A percentile compares a stretch with the other conserved stretches of the same genome.
Evolutionary conservation across 2,888 invertebrate species (phyloP).

Genomic region (Aspidiotus destructor): DNA sequence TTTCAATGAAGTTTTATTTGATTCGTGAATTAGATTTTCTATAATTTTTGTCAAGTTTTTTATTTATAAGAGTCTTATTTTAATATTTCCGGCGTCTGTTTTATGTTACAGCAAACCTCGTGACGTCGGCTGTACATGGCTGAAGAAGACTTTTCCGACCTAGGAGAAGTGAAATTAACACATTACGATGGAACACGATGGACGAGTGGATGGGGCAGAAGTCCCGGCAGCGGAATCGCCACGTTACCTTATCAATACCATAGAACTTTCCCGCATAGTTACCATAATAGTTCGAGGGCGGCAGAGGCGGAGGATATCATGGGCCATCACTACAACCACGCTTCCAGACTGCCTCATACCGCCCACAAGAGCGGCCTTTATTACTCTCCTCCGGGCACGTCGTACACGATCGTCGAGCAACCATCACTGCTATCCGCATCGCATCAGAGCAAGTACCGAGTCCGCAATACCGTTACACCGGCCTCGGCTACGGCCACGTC

Average conservation of each 20-base stretch:
- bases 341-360: constrained; percentile 39
- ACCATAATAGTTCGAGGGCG: constrained; percentile 38
- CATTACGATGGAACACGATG: constrained; percentile 34
- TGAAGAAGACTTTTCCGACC: constrained; percentile 44
- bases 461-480: constrained; percentile 42
- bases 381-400: constrained; percentile 80
- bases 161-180: constrained; percentile 42
- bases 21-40: no score
- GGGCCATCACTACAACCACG: constrained; percentile 48
- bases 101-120: constrained; percentile 41
- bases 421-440: constrained; percentile 47
- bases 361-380: constrained; percentile 46
- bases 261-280: constrained; percentile 36
- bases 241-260: constrained; percentile 34
- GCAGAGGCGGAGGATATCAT: constrained; percentile 43
- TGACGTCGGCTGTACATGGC: constrained; percentile 39
- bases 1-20: no score
- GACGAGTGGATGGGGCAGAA: constrained; percentile 35
- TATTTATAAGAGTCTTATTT: no score
- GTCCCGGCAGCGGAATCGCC: constrained; percentile 34
- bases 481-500: constrained; percentile 36
- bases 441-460: constrained; percentile 56
- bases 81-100: not conserved
- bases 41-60: no score
- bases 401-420: constrained; percentile 77